Base-by-base conservation (phyloP, 2,888 invertebrate species). In the Stegana nigrithorax region DNA sequence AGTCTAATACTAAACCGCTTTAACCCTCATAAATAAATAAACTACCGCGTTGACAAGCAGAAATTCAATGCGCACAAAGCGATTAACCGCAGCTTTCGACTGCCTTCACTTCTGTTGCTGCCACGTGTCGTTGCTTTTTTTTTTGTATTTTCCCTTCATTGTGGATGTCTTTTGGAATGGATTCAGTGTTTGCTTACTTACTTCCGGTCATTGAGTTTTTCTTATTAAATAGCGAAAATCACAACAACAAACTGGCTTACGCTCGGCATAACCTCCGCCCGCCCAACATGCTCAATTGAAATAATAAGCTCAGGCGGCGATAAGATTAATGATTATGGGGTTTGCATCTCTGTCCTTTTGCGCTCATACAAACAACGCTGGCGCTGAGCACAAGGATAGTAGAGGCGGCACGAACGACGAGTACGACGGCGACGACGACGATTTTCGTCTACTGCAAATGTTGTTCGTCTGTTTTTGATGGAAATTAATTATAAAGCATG, bases 311-410 rank as follows among this genome's bases (percentile, higher is more conserved):
- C 78, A 84, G 85, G 85, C 84, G 85, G 84, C 84, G 84, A 85
- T 85, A 84, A 85, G 85, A 85, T 85, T 85, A 85, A 85, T 84
- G 85, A 84, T 85, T 85, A 85, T 84, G 82, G 81, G 79, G 72
- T 76, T 55, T 51, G 39, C 61, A 60, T 60, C 60, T 47, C 27
- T 21, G 6, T 17, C 12, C n/a, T 29, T 4, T 36, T 21, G 36
- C 25, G 42, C 56, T 25, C 51, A 14, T 25, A 45, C 60, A 27
- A 17, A 29, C 10, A 44, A 12, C 19, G 29, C 36, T 29, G 26
- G 25, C 14, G 39, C 3, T 4, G n/a, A 3, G 59, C 14, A 25
- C 32, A n/a, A 21, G 17, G 47, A n/a, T n/a, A n/a, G n/a, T n/a
- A n/a, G n/a, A n/a, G n/a, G n/a, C n/a, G n/a, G n/a, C n/a, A n/a